These are phyloP conservation scores for Heliothis virescens DNA, from an alignment of 1,140 invertebrate species.

Conservation along the genomic window DNA sequence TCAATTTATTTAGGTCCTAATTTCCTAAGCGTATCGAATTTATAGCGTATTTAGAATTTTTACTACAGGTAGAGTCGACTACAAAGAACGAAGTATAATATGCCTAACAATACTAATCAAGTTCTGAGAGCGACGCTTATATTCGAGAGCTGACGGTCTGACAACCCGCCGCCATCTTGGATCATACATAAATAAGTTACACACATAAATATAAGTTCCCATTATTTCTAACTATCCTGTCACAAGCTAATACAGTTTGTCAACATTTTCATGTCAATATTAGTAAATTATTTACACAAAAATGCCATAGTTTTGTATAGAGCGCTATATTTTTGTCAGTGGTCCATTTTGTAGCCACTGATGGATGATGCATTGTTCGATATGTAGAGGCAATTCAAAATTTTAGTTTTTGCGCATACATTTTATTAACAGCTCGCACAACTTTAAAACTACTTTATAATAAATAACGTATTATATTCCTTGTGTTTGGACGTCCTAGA, in stretches of 20 bases:
- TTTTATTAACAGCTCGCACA: too few species aligned
- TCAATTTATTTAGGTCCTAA: conserved; percentile 12
- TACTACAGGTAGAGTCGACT: conserved; percentile 7
- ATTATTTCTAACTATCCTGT: background rate
- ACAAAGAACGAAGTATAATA: conserved; percentile 9
- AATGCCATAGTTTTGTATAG: too few species aligned
- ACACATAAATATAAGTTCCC: background rate
- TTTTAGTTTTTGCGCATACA: too few species aligned
- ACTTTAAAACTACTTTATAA: background rate
- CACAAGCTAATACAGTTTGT: conserved; percentile 9
- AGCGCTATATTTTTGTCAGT: too few species aligned
- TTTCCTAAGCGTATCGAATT: conserved; percentile 1
- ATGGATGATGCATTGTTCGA: too few species aligned
- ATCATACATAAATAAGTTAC: conserved; percentile 11
- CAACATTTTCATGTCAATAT: background rate
- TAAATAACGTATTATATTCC: background rate
- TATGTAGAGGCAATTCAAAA: too few species aligned
- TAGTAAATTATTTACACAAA: background rate
- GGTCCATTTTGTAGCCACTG: too few species aligned
- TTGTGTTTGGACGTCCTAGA: conserved; percentile 24
- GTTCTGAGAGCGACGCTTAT: conserved; percentile 3
- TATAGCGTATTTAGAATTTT: background rate
- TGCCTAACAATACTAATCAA: conserved; percentile 12
- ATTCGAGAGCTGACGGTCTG: conserved; percentile 19
- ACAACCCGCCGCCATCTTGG: conserved; percentile 3